Conservation (phyloP, 2,888 invertebrate genomes). For the Nymphalis c-album region DNA sequence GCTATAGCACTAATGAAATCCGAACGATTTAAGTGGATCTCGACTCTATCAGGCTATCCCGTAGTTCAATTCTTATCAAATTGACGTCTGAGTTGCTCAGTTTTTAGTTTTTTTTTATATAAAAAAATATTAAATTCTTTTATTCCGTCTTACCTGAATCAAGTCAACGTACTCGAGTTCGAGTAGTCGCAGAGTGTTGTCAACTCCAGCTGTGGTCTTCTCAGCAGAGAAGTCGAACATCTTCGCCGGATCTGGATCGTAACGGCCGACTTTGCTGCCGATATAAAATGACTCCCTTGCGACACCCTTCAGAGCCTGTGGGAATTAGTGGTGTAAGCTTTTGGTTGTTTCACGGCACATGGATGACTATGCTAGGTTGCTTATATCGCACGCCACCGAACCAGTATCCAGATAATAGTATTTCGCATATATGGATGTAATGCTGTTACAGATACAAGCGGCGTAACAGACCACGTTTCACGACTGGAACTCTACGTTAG, state of each 20-base stretch:
- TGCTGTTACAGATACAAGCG: background rate
- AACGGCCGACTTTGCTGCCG: slow-evolving; percentile 95
- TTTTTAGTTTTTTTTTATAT: no score
- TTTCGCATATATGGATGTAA: background rate
- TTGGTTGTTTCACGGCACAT: no score
- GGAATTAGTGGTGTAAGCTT: slow-evolving; percentile 15
- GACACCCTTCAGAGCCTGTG: slow-evolving; percentile 86
- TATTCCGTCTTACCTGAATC: slow-evolving; percentile 85
- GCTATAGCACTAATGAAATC: no score
- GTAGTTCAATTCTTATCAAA: no score
- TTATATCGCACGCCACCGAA: background rate
- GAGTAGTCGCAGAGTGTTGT: slow-evolving; percentile 86
- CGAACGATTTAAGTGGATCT: no score
- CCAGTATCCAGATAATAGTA: background rate
- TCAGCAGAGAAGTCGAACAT: slow-evolving; percentile 94
- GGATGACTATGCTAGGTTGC: background rate
- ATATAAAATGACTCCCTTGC: slow-evolving; percentile 92
- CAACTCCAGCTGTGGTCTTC: slow-evolving; percentile 87
- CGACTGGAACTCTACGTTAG: background rate
- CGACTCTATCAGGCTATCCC: no score
- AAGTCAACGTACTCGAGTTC: slow-evolving; percentile 92
- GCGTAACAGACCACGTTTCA: background rate
- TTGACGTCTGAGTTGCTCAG: no score
- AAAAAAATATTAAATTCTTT: no score
- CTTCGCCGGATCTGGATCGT: slow-evolving; percentile 84